A percentile compares a stretch with the other conserved stretches of the same genome.
Evolutionary conservation across 2,888 invertebrate genomes (phyloP).

Genomic region (Nomada flava): DNA sequence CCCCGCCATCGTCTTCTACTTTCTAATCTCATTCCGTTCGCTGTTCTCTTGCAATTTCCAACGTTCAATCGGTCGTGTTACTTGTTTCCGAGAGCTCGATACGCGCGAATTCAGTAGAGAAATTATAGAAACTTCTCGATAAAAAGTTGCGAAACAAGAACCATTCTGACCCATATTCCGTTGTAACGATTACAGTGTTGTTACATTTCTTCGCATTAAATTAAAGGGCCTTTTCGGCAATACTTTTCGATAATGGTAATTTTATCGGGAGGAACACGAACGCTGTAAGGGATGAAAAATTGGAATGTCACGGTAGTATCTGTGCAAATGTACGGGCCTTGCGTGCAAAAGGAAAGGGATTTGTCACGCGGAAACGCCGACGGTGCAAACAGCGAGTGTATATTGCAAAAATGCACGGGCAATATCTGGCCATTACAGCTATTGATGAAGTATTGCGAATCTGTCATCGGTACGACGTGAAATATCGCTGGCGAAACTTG

Average conservation of each 20-base stretch:
- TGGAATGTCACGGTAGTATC: too few relatives aligned
- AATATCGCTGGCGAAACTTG: slow-evolving; percentile 18
- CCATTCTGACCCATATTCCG: too few relatives aligned
- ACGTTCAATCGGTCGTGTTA: background rate
- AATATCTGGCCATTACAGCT: slow-evolving; percentile 18
- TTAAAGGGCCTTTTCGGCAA: too few relatives aligned
- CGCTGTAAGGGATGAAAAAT: too few relatives aligned
- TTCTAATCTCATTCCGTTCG: slow-evolving; percentile 2
- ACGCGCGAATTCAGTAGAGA: too few relatives aligned
- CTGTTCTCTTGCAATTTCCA: background rate
- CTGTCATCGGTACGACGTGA: slow-evolving; percentile 17
- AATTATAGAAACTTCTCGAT: too few relatives aligned
- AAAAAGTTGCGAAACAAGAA: too few relatives aligned
- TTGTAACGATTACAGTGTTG: too few relatives aligned
- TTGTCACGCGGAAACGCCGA: background rate
- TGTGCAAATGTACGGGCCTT: too few relatives aligned
- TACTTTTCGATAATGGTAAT: too few relatives aligned
- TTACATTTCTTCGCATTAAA: too few relatives aligned
- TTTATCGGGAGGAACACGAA: too few relatives aligned
- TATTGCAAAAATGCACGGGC: slow-evolving; percentile 14
- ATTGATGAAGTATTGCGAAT: slow-evolving; percentile 21
- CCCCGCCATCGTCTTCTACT: background rate
- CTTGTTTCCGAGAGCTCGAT: background rate
- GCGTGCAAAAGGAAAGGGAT: slow-evolving; percentile 6
- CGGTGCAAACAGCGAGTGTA: slow-evolving; percentile 9